Evolutionary conservation across 2,797 vertebrate genomes (phyloP).

Genomic region (Meda fulgida): DNA sequence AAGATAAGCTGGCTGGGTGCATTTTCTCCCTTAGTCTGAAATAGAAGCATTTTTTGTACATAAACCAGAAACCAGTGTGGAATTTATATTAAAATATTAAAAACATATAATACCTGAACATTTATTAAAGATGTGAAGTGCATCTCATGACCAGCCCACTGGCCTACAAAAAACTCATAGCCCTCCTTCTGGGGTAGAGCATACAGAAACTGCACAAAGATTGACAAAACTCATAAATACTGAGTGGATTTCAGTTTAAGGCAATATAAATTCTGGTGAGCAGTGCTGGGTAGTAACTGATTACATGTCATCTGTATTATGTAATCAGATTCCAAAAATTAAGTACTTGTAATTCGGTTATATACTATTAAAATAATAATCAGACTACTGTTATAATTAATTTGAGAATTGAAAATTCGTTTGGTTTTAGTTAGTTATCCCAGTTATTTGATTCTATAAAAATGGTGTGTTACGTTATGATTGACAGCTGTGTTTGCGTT

Average conservation of each 20-base stretch:
- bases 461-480: too few relatives aligned
- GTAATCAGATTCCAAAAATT: too few relatives aligned
- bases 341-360: too few relatives aligned
- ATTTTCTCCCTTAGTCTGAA: constrained; percentile 83
- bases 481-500: too few relatives aligned
- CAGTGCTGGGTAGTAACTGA: not conserved
- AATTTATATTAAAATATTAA: not conserved
- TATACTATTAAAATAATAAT: too few relatives aligned
- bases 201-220: constrained; percentile 80
- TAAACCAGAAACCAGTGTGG: not conserved
- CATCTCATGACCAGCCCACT: constrained; percentile 90
- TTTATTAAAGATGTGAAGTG: constrained; percentile 97
- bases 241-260: not conserved
- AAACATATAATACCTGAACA: constrained; percentile 83
- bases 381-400: too few relatives aligned
- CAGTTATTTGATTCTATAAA: too few relatives aligned
- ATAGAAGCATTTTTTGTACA: not conserved
- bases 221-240: not conserved
- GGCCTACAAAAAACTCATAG: constrained; percentile 94
- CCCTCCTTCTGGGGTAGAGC: constrained; percentile 91
- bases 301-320: too few relatives aligned
- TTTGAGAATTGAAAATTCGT: too few relatives aligned
- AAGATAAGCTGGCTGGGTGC: constrained; percentile 92
- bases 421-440: too few relatives aligned
- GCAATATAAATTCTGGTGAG: not conserved